phyloP scores from a whole-genome alignment of 2,113 vertebrate genomes.

The Cynopterus brachyotis region DNA sequence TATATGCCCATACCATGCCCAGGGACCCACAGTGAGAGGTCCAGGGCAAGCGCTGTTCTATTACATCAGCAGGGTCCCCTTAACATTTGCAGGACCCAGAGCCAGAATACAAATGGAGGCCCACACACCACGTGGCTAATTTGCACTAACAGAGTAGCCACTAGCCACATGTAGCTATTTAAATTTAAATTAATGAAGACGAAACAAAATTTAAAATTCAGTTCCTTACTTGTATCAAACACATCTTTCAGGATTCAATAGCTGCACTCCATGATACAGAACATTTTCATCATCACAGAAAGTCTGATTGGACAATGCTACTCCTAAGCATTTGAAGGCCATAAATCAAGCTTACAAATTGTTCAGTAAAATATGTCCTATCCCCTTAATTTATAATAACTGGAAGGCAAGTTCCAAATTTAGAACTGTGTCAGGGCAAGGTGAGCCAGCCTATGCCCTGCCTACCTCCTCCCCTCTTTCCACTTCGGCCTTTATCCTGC shows the following conservation, averaged over 20 bases:
- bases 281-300: background rate
- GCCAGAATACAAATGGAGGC: background rate
- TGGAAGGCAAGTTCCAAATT: background rate
- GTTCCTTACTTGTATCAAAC: background rate
- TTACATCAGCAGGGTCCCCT: background rate
- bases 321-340: background rate
- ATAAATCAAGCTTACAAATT: background rate
- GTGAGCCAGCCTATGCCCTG: background rate
- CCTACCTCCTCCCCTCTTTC: background rate
- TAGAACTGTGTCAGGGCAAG: background rate
- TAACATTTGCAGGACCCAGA: background rate
- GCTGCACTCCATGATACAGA: background rate
- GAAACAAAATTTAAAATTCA: background rate
- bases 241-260: background rate
- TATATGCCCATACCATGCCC: background rate
- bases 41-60: background rate
- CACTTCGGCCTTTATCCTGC: background rate
- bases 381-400: background rate
- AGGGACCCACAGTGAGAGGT: accelerated
- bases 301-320: background rate
- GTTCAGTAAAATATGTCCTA: background rate
- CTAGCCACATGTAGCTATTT: background rate
- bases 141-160: background rate
- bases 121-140: background rate
- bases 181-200: background rate